Evolutionary conservation across 2,888 invertebrate genomes (phyloP).

Genomic region (Ormia ochracea): DNA sequence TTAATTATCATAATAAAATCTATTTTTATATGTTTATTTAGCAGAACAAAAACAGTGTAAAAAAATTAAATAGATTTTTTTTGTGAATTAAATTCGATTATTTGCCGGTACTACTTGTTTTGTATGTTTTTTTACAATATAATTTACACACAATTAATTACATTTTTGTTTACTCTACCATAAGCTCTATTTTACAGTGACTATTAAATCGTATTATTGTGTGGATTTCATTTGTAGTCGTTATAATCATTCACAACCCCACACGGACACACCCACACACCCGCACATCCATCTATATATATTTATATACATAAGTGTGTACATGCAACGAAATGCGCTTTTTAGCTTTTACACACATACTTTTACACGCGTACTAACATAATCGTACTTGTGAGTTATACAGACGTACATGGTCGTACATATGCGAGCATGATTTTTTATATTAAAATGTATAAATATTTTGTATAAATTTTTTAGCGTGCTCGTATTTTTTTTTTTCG

Average conservation of each 20-base stretch:
- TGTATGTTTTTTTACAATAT: constrained; percentile 37
- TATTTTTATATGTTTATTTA: neutral
- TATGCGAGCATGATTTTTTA: constrained; percentile 1
- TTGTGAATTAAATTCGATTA: neutral
- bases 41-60: neutral
- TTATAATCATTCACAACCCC: constrained; percentile 26
- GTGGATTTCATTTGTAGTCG: constrained; percentile 51
- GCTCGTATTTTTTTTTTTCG: constrained; percentile 5
- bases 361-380: neutral
- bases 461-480: constrained; percentile 16
- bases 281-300: no score
- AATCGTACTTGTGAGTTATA: no score
- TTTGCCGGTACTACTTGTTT: neutral
- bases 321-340: neutral
- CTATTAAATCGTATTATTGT: constrained; percentile 48
- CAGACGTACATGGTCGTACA: neutral
- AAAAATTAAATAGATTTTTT: constrained; percentile 26
- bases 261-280: no score
- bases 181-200: constrained; percentile 50
- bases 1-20: constrained; percentile 22
- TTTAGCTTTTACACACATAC: constrained; percentile 1
- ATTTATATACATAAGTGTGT: no score
- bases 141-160: constrained; percentile 66
- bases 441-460: constrained; percentile 21
- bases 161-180: constrained; percentile 66